These are phyloP conservation scores for Alfaro cultratus DNA, from an alignment of 2,797 vertebrate species.

Conservation along the genomic window DNA sequence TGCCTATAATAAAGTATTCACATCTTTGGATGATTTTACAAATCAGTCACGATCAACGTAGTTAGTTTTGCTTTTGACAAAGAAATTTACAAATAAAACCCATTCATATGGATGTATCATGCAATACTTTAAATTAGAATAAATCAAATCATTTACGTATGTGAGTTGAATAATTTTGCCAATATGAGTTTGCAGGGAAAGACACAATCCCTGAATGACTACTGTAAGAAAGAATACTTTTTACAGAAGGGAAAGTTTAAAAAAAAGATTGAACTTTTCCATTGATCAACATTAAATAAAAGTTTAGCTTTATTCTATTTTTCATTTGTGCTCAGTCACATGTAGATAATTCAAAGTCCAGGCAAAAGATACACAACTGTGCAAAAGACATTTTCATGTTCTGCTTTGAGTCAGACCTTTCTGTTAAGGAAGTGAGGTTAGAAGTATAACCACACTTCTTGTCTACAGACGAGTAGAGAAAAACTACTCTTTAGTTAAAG, in stretches of 20 bases:
- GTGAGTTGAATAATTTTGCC: constrained; percentile 52
- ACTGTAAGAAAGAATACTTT: constrained; percentile 73
- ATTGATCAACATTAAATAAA: not conserved
- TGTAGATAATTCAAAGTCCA: not conserved
- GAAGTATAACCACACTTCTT: not conserved
- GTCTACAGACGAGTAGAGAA: not conserved
- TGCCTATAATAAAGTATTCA: too few relatives aligned
- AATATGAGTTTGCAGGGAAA: constrained; percentile 33
- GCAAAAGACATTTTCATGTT: not conserved
- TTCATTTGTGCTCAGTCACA: not conserved
- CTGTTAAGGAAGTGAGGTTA: not conserved
- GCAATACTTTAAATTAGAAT: not conserved
- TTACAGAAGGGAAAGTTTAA: not conserved
- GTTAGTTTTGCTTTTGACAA: too few relatives aligned
- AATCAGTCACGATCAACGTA: too few relatives aligned
- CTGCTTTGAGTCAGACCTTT: not conserved
- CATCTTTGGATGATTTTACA: too few relatives aligned
- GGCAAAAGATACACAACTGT: not conserved
- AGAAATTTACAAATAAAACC: too few relatives aligned
- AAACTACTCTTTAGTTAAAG: not conserved
- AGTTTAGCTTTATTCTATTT: not conserved
- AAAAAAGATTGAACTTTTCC: not conserved
- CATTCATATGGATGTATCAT: not conserved
- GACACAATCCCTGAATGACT: constrained; percentile 78
- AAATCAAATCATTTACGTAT: not conserved